A percentile compares a stretch with the other conserved stretches of the same genome.
phyloP scores from a whole-genome alignment of 2,797 vertebrate species.

The Sebastes taczanowskii region DNA sequence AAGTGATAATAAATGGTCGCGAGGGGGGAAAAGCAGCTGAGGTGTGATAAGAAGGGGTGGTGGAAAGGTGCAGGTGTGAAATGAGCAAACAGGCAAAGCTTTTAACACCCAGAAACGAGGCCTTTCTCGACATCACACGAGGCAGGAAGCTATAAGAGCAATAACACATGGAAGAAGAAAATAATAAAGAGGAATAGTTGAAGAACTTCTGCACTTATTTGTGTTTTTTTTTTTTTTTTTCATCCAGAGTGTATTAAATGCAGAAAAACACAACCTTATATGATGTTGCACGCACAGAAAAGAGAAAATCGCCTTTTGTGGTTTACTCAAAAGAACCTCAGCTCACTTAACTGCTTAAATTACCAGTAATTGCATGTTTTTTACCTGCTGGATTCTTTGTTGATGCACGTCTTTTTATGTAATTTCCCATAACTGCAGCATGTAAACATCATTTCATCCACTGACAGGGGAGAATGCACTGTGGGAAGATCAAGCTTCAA shows the following conservation, averaged over 20 bases:
- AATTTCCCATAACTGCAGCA: background rate
- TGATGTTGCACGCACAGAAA: background rate
- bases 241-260: background rate
- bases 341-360: background rate
- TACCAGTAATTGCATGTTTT: background rate
- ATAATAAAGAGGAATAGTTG: constrained; percentile 59
- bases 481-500: background rate
- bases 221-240: background rate
- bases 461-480: background rate
- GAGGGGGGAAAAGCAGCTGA: constrained; percentile 18
- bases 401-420: background rate
- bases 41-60: background rate
- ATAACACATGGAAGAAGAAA: constrained; percentile 55
- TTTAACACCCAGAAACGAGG: constrained; percentile 33
- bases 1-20: background rate
- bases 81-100: background rate
- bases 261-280: background rate
- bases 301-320: background rate
- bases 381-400: constrained; percentile 6
- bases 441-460: background rate
- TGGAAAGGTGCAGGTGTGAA: constrained; percentile 30
- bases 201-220: constrained; percentile 1
- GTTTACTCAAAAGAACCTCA: background rate
- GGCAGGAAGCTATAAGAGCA: constrained; percentile 42
- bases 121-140: constrained; percentile 59